A percentile compares a stretch with the other conserved stretches of the same genome.
These are phyloP conservation scores for Thamnaconus septentrionalis DNA, from an alignment of 2,113 vertebrate species.

Conservation along the genomic window DNA sequence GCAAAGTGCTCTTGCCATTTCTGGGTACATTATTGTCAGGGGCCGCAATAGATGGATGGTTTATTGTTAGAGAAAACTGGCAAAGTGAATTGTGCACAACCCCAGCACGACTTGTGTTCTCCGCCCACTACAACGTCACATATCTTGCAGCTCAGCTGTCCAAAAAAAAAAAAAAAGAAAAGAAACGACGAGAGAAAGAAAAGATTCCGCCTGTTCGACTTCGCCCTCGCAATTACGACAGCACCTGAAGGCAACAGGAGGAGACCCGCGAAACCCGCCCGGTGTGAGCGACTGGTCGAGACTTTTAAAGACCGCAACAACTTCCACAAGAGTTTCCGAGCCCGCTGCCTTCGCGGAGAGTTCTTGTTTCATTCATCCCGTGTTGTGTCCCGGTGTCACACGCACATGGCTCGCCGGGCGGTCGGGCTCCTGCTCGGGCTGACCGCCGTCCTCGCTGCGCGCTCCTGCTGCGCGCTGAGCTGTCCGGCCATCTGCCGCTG, in stretches of 20 bases:
- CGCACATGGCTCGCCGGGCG: slow-evolving; percentile 48
- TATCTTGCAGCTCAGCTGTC: slow-evolving; percentile 34
- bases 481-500: slow-evolving; percentile 75
- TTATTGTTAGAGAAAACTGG: background rate
- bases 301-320: background rate
- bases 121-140: slow-evolving; percentile 61
- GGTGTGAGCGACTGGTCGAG: background rate
- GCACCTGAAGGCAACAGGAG: slow-evolving; percentile 47
- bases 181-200: too few species aligned
- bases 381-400: slow-evolving; percentile 23
- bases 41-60: too few species aligned
- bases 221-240: slow-evolving; percentile 27
- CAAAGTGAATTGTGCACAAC: slow-evolving; percentile 5
- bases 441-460: slow-evolving; percentile 41
- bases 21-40: too few species aligned
- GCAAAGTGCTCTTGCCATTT: background rate
- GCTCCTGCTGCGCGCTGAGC: slow-evolving; percentile 43
- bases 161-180: slow-evolving; percentile 6
- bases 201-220: background rate
- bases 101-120: slow-evolving; percentile 14
- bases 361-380: background rate
- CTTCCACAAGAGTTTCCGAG: too few species aligned
- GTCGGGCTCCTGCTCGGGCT: slow-evolving; percentile 56
- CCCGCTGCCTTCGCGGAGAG: too few species aligned
- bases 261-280: background rate